Evolutionary conservation across 2,888 invertebrate genomes (phyloP).

Genomic region (Thecophora atra): DNA sequence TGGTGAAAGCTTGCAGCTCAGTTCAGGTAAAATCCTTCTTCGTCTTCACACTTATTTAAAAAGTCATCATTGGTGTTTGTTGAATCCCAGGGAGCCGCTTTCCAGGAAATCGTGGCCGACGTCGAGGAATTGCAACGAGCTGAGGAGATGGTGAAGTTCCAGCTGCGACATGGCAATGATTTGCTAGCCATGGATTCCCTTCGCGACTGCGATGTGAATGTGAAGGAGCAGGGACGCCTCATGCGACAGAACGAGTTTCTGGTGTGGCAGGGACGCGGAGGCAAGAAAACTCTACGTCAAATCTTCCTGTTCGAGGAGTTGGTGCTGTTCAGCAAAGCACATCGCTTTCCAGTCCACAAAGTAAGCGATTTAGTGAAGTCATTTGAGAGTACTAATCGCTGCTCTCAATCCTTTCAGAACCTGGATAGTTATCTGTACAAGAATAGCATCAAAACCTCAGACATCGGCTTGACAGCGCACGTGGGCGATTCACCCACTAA

Average conservation of each 20-base stretch:
- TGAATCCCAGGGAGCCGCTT: slow-evolving; percentile 67
- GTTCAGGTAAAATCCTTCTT: slow-evolving; percentile 62
- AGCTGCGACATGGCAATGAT: slow-evolving; percentile 92
- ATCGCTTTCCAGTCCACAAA: slow-evolving; percentile 84
- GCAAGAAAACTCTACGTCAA: slow-evolving; percentile 79
- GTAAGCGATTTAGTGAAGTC: slow-evolving; percentile 70
- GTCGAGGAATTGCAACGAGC: slow-evolving; percentile 84
- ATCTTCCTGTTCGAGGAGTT: slow-evolving; percentile 94
- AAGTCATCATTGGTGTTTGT: too few relatives aligned
- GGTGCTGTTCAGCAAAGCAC: slow-evolving; percentile 90
- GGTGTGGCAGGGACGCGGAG: too few relatives aligned
- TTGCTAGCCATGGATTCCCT: slow-evolving; percentile 94
- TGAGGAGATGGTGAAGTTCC: slow-evolving; percentile 93
- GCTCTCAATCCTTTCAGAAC: slow-evolving; percentile 69
- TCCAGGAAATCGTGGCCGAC: slow-evolving; percentile 64
- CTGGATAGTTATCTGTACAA: slow-evolving; percentile 90
- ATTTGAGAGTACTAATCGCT: too few relatives aligned
- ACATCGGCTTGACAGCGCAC: too few relatives aligned
- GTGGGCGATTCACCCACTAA: too few relatives aligned
- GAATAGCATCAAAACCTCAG: too few relatives aligned
- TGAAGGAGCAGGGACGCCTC: too few relatives aligned
- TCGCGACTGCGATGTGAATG: too few relatives aligned
- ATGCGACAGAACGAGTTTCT: too few relatives aligned
- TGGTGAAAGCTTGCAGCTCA: slow-evolving; percentile 86
- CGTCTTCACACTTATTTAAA: not conserved